phyloP scores from a whole-genome alignment of 2,797 vertebrate species.

The Schizopygopsis pylzovi region DNA sequence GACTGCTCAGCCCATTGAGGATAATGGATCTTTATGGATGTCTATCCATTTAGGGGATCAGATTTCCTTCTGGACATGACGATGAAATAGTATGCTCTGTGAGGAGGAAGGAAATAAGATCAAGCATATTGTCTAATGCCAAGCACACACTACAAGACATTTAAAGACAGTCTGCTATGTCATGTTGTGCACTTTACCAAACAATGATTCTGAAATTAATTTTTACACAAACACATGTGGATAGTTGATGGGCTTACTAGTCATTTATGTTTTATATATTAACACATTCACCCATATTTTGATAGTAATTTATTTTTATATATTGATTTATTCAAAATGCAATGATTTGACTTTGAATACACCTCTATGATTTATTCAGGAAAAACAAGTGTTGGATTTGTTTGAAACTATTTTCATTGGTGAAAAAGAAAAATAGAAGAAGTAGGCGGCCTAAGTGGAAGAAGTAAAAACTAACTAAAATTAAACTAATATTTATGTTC shows the following conservation, averaged over 20 bases:
- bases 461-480: neutral
- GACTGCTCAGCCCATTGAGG: slow-evolving; percentile 51
- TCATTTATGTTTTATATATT: neutral
- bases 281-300: neutral
- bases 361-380: neutral
- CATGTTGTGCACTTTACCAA: neutral
- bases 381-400: neutral
- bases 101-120: slow-evolving; percentile 1
- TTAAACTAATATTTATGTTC: neutral
- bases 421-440: neutral
- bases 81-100: slow-evolving; percentile 36
- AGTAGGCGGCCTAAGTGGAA: neutral
- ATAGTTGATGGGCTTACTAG: neutral
- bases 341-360: neutral
- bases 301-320: neutral
- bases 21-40: slow-evolving; percentile 54
- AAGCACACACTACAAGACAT: neutral
- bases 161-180: neutral
- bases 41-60: slow-evolving; percentile 55
- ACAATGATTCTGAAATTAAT: neutral
- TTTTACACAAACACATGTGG: neutral
- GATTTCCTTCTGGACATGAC: slow-evolving; percentile 49
- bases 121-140: neutral
- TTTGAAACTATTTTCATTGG: neutral
- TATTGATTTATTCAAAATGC: neutral